phyloP scores from a whole-genome alignment of 2,888 invertebrate genomes.

The Venusia cambrica region DNA sequence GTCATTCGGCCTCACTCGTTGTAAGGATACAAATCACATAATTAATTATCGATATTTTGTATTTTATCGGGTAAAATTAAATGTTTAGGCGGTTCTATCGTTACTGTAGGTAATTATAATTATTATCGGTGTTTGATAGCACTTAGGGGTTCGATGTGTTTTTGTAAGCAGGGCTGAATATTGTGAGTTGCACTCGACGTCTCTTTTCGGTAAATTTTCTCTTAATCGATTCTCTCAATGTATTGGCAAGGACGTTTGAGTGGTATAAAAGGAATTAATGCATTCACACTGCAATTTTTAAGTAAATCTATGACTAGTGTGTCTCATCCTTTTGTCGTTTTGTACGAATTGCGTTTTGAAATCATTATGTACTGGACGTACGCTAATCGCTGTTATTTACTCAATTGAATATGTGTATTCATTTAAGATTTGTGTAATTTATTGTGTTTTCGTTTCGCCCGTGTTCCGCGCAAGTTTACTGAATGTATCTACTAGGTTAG shows the following conservation, averaged over 20 bases:
- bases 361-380: slow-evolving; percentile 19
- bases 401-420: slow-evolving; percentile 38
- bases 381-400: slow-evolving; percentile 25
- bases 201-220: slow-evolving; percentile 39
- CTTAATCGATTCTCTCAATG: slow-evolving; percentile 37
- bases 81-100: slow-evolving; percentile 19
- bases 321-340: slow-evolving; percentile 34
- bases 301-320: slow-evolving; percentile 72
- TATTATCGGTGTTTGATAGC: slow-evolving; percentile 18
- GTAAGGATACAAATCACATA: slow-evolving; percentile 2
- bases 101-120: slow-evolving; percentile 18
- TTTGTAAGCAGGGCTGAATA: slow-evolving; percentile 11
- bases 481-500: slow-evolving; percentile 37
- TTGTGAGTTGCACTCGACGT: slow-evolving; percentile 31
- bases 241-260: slow-evolving; percentile 47
- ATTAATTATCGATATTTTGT: slow-evolving; percentile 15
- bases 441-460: slow-evolving; percentile 32
- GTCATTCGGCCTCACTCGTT: slow-evolving; percentile 6
- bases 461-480: slow-evolving; percentile 32
- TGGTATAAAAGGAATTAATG: slow-evolving; percentile 35
- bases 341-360: slow-evolving; percentile 35
- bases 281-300: slow-evolving; percentile 65
- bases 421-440: slow-evolving; percentile 42
- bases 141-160: slow-evolving; percentile 17
- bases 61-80: slow-evolving; percentile 15